Evolutionary conservation across 1,140 invertebrate species (phyloP).

Genomic region (Eciton burchellii): DNA sequence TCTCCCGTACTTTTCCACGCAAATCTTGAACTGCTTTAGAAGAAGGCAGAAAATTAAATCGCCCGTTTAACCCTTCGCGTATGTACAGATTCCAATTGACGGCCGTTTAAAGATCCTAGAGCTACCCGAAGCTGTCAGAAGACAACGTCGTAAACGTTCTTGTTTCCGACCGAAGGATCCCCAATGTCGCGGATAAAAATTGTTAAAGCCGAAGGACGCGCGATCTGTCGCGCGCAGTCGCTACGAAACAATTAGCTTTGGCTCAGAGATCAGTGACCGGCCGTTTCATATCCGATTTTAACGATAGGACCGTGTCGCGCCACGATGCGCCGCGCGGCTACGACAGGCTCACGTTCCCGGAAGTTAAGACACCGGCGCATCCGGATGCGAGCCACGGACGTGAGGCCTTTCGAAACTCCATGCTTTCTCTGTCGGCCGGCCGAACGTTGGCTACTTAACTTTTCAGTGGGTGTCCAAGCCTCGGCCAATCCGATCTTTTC

Average conservation of each 20-base stretch:
- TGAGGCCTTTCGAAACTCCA: conserved; percentile 73
- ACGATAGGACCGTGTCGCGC: conserved; percentile 59
- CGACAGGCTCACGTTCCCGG: conserved; percentile 82
- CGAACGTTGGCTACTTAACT: conserved; percentile 43
- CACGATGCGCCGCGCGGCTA: conserved; percentile 66
- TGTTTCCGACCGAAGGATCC: neutral
- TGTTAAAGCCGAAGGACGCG: neutral
- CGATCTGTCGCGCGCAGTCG: neutral
- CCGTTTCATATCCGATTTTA: conserved; percentile 68
- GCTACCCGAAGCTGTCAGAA: too few relatives aligned
- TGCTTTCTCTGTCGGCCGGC: conserved; percentile 50
- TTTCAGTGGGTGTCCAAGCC: conserved; percentile 28
- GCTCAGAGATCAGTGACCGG: conserved; percentile 79
- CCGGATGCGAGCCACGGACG: conserved; percentile 82
- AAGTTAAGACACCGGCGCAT: conserved; percentile 81
- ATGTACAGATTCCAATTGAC: too few relatives aligned
- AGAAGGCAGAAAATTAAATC: too few relatives aligned
- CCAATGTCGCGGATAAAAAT: too few relatives aligned
- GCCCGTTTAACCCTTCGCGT: too few relatives aligned
- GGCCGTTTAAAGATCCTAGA: neutral
- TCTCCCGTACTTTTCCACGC: too few relatives aligned
- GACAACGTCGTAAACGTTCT: neutral
- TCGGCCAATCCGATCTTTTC: conserved; percentile 15
- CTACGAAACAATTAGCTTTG: conserved; percentile 21
- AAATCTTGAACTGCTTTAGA: too few relatives aligned